Evolutionary conservation across 2,113 vertebrate species (phyloP).

Genomic region (Origma solitaria): DNA sequence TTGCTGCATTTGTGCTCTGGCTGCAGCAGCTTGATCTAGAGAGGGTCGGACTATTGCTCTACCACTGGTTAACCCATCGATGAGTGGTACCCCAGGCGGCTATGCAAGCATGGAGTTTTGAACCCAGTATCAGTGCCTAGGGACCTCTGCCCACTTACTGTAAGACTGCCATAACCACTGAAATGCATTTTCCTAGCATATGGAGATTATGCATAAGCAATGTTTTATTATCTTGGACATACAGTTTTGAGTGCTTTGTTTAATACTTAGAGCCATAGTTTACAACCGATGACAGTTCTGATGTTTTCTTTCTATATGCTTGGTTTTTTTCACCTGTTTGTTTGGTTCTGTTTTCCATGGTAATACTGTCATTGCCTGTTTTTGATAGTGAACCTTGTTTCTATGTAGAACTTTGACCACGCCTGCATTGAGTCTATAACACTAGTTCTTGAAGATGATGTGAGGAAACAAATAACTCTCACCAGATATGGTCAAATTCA

Average conservation of each 20-base stretch:
- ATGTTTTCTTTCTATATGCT: neutral
- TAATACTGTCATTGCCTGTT: neutral
- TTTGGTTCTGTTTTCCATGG: neutral
- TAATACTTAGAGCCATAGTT: neutral
- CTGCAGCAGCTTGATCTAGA: neutral
- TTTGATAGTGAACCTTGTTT: conserved; percentile 3
- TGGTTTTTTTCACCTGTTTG: rapidly evolving
- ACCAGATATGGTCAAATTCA: conserved; percentile 87
- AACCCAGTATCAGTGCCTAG: neutral
- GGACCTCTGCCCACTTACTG: neutral
- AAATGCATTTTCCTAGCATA: neutral
- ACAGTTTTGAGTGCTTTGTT: neutral
- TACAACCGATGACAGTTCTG: neutral
- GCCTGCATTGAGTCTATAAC: conserved; percentile 92
- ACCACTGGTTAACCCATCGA: neutral
- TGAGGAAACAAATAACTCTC: conserved; percentile 88
- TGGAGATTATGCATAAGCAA: neutral
- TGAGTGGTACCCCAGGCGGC: neutral
- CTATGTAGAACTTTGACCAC: conserved; percentile 79
- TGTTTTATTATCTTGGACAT: neutral
- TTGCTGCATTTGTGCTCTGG: neutral
- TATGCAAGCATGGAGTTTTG: neutral
- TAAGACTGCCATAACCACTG: neutral
- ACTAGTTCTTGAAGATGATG: conserved; percentile 89
- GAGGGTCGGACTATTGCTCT: neutral